Evolutionary conservation across 1,140 invertebrate species (phyloP).

Genomic region (Temnothorax nylanderi): DNA sequence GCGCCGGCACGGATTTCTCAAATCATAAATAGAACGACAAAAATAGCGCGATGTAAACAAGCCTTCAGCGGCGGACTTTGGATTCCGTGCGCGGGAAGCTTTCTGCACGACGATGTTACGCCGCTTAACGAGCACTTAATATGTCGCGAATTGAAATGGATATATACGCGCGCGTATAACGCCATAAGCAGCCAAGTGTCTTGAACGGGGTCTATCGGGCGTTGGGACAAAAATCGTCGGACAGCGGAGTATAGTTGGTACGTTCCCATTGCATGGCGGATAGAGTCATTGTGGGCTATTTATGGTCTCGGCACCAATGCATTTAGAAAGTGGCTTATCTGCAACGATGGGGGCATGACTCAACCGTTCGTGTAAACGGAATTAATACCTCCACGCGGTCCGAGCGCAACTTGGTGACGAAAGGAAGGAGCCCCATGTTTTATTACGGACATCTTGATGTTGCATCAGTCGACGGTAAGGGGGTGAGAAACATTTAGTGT

Average conservation of each 20-base stretch:
- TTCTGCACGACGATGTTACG: background rate
- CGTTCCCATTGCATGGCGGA: slow-evolving; percentile 64
- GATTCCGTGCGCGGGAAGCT: background rate
- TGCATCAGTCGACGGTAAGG: background rate
- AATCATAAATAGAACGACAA: slow-evolving; percentile 3
- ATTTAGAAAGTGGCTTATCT: slow-evolving; percentile 79
- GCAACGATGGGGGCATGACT: slow-evolving; percentile 76
- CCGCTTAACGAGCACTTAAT: slow-evolving; percentile 16
- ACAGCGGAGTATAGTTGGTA: slow-evolving; percentile 21
- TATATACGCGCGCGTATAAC: background rate
- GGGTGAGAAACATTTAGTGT: background rate
- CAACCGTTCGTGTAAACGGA: slow-evolving; percentile 73
- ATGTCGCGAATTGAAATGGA: background rate
- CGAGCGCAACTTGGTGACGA: slow-evolving; percentile 43
- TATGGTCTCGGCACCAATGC: slow-evolving; percentile 74
- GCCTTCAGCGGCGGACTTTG: slow-evolving; percentile 15
- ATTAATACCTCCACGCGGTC: slow-evolving; percentile 64
- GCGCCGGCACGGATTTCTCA: background rate
- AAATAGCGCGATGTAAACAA: slow-evolving; percentile 23
- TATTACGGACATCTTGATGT: slow-evolving; percentile 24
- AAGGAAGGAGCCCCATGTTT: slow-evolving; percentile 9
- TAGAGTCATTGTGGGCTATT: slow-evolving; percentile 77
- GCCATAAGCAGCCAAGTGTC: slow-evolving; percentile 15
- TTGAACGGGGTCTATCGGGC: slow-evolving; percentile 1
- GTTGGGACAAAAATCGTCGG: slow-evolving; percentile 47